Conservation (phyloP, 2,797 vertebrate species). For the Spizella passerina region DNA sequence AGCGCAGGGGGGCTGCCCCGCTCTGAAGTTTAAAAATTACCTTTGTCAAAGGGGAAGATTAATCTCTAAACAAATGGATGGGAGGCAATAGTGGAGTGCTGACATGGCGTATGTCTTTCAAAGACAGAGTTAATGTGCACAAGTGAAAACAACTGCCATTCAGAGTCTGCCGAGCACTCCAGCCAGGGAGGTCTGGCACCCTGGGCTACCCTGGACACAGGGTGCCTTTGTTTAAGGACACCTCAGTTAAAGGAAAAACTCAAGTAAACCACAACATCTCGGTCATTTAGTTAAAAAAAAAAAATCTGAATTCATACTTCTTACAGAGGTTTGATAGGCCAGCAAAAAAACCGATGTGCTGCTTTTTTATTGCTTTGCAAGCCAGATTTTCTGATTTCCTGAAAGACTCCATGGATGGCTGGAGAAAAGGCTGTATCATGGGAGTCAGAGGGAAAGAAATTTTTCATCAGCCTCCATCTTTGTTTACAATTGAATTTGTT, state of each 20-base stretch:
- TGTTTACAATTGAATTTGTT: not conserved
- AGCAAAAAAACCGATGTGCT: not conserved
- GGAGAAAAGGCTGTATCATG: not conserved
- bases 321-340: not conserved
- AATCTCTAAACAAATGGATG: conserved; percentile 9
- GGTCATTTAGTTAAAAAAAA: not conserved
- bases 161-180: not conserved
- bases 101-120: not conserved
- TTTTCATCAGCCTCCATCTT: not conserved
- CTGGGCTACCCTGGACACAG: not conserved
- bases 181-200: not conserved
- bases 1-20: accelerated
- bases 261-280: not conserved
- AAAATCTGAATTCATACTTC: not conserved
- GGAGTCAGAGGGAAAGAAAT: not conserved
- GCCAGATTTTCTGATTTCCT: not conserved
- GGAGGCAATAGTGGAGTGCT: conserved; percentile 7
- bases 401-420: not conserved
- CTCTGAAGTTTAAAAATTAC: conserved; percentile 19
- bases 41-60: conserved; percentile 24
- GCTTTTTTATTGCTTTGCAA: not conserved
- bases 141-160: conserved; percentile 3
- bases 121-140: not conserved
- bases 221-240: not conserved
- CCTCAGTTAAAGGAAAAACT: not conserved